These are phyloP conservation scores for Labrus mixtus DNA, from an alignment of 2,113 vertebrate species.

Conservation along the genomic window DNA sequence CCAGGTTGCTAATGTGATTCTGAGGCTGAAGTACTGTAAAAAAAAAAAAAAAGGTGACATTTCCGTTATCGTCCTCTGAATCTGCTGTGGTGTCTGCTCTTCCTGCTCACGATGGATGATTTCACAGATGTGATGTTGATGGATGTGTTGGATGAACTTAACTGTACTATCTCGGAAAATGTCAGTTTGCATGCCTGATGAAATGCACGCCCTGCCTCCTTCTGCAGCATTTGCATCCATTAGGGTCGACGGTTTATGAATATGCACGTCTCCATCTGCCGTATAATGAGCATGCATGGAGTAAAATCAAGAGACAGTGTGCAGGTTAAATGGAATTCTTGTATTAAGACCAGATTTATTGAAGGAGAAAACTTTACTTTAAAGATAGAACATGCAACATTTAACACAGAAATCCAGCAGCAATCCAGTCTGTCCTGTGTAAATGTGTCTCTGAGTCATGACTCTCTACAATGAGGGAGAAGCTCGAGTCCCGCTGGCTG, in stretches of 20 bases:
- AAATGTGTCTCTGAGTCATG: too few relatives aligned
- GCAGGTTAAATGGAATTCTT: too few relatives aligned
- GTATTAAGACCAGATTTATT: too few relatives aligned
- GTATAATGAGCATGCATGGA: not conserved
- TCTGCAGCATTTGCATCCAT: not conserved
- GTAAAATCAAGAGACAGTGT: not conserved
- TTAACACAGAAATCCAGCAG: too few relatives aligned
- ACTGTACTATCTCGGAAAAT: constrained; percentile 16
- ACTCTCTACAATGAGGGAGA: too few relatives aligned
- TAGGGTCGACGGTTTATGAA: constrained; percentile 7
- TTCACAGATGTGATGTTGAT: constrained; percentile 29
- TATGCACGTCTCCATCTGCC: not conserved
- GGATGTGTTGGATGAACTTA: constrained; percentile 3
- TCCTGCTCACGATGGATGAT: not conserved
- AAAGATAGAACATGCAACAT: too few relatives aligned
- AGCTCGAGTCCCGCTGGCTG: too few relatives aligned
- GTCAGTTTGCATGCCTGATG: constrained; percentile 15
- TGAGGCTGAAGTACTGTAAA: not conserved
- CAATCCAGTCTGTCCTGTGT: too few relatives aligned
- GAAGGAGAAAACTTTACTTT: too few relatives aligned
- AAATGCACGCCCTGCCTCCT: constrained; percentile 3
- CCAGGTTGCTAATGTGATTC: constrained; percentile 2
- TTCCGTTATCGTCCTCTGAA: not conserved
- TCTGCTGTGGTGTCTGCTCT: constrained; percentile 24
- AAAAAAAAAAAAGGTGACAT: constrained; percentile 14